Evolutionary conservation across 2,888 invertebrate species (phyloP).

Genomic region (Tachina grossa): DNA sequence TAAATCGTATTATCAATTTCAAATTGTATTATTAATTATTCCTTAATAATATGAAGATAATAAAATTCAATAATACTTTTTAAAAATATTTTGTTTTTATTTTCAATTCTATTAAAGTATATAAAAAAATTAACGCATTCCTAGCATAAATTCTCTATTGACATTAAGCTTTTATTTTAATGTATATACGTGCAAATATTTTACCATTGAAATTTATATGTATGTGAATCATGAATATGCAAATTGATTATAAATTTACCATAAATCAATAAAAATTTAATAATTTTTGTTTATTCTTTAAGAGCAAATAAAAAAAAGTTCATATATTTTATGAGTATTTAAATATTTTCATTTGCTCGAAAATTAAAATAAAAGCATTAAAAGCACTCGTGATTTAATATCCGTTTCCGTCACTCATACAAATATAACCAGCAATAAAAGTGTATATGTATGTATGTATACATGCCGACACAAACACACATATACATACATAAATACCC

Average conservation of each 20-base stretch:
- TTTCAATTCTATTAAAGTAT: too few species aligned
- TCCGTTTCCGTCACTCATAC: conserved; percentile 62
- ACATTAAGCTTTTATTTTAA: conserved; percentile 25
- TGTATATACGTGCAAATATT: conserved; percentile 30
- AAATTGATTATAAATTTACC: conserved; percentile 50
- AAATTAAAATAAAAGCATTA: conserved; percentile 32
- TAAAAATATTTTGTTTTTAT: too few species aligned
- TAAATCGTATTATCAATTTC: too few species aligned
- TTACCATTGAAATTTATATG: background rate
- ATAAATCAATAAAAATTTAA: conserved; percentile 48
- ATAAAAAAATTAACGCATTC: too few species aligned
- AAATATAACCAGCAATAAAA: background rate
- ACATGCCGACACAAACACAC: background rate
- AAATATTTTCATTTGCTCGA: conserved; percentile 28
- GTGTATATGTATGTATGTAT: background rate
- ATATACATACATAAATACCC: background rate
- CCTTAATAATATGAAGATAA: too few species aligned
- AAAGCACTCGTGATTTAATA: conserved; percentile 51
- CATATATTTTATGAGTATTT: conserved; percentile 19
- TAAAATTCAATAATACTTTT: too few species aligned
- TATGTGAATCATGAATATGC: conserved; percentile 30
- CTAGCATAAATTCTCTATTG: background rate
- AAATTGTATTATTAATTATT: too few species aligned
- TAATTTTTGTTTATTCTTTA: conserved; percentile 17
- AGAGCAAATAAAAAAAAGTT: conserved; percentile 4